These are phyloP conservation scores for Spizaetus ornatus DNA, from an alignment of 2,113 vertebrate species.

Conservation along the genomic window DNA sequence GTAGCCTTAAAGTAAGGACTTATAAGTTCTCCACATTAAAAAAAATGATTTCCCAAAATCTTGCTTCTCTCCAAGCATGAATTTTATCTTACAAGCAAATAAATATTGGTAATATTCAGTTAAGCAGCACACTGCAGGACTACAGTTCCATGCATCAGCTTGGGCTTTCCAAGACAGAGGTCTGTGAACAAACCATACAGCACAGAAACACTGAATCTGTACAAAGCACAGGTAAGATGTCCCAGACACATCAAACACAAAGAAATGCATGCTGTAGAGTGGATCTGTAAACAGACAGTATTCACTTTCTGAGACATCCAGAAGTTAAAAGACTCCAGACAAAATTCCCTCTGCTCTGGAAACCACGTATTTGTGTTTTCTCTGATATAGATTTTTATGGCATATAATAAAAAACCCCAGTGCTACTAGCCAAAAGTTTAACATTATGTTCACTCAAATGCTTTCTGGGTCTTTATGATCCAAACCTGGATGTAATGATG, in stretches of 20 bases:
- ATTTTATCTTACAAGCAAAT: neutral
- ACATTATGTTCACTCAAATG: neutral
- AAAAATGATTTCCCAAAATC: neutral
- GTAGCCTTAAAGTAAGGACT: neutral
- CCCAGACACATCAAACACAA: neutral
- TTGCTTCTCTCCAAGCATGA: neutral
- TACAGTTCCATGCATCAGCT: neutral
- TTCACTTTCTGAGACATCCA: neutral
- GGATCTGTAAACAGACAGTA: neutral
- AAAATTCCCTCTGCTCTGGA: neutral
- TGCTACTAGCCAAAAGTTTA: neutral
- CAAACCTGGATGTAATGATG: neutral
- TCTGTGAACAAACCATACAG: neutral
- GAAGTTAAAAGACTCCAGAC: neutral
- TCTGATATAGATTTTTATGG: neutral
- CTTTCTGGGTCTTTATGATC: neutral
- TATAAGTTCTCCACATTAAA: neutral
- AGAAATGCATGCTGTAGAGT: neutral
- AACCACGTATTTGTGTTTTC: neutral
- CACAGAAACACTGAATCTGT: neutral
- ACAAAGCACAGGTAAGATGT: neutral
- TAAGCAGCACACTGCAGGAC: neutral
- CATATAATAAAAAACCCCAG: neutral
- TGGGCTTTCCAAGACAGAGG: neutral
- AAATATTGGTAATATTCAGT: neutral